These are phyloP conservation scores for Thaumatotibia leucotreta DNA, from an alignment of 1,140 invertebrate species.

Conservation along the genomic window DNA sequence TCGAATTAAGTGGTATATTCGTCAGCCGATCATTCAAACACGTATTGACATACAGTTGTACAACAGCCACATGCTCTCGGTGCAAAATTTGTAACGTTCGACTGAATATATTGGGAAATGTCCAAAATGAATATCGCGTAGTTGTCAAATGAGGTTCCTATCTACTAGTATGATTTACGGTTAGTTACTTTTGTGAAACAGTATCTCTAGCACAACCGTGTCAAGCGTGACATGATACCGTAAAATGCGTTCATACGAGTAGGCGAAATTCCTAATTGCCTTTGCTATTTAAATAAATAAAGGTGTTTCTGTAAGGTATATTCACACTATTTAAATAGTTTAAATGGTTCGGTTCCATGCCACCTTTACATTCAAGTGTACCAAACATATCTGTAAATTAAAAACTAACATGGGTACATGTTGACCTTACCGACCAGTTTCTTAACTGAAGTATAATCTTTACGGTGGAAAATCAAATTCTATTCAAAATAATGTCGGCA, in stretches of 20 bases:
- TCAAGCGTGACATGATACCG: neutral
- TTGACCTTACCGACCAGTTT: no score
- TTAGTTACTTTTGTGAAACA: neutral
- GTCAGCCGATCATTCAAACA: neutral
- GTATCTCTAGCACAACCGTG: neutral
- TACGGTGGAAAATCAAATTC: no score
- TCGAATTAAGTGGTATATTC: neutral
- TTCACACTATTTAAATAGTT: no score
- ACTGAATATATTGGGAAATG: neutral
- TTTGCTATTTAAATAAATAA: no score
- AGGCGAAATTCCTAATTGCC: neutral
- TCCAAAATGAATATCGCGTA: neutral
- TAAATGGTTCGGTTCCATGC: no score
- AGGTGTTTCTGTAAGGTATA: no score
- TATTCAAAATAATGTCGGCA: no score
- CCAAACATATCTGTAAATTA: no score
- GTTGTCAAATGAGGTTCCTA: neutral
- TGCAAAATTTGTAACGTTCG: neutral
- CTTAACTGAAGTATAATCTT: no score
- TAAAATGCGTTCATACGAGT: neutral
- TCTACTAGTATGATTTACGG: neutral
- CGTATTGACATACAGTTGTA: neutral
- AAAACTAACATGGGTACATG: no score
- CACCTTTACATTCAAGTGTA: no score
- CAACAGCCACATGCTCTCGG: neutral